Evolutionary conservation across 2,888 invertebrate genomes (phyloP).

Genomic region (Dysmachus trigonus): DNA sequence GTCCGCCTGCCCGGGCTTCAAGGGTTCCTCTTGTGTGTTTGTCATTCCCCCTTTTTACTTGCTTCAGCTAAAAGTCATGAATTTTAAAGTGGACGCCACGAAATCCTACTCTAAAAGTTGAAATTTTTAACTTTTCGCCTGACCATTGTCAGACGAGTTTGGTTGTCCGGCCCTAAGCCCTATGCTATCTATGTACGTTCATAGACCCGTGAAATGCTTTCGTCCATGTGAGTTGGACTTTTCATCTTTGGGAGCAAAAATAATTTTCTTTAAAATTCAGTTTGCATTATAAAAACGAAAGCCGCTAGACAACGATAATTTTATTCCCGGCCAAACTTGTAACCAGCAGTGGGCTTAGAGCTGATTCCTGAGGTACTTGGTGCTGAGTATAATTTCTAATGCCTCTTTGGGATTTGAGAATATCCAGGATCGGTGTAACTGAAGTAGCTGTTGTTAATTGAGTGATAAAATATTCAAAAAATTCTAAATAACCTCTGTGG

Average conservation of each 20-base stretch:
- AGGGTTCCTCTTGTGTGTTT: background rate
- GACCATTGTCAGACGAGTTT: background rate
- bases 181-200: background rate
- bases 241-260: constrained; percentile 11
- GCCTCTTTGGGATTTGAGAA: background rate
- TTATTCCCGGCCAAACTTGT: background rate
- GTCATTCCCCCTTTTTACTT: constrained; percentile 15
- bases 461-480: background rate
- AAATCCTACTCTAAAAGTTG: constrained; percentile 9
- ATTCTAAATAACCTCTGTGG: background rate
- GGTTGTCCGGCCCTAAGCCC: background rate
- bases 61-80: constrained; percentile 8
- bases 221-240: background rate
- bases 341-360: background rate
- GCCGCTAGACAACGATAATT: background rate
- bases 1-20: background rate
- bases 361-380: background rate
- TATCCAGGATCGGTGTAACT: background rate
- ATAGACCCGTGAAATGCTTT: background rate
- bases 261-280: background rate
- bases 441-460: background rate
- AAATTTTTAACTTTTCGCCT: constrained; percentile 32
- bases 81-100: constrained; percentile 17
- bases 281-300: background rate
- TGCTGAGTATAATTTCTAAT: background rate